Evolutionary conservation across 2,113 vertebrate genomes (phyloP).

Genomic region (Gorsachius goisagi): DNA sequence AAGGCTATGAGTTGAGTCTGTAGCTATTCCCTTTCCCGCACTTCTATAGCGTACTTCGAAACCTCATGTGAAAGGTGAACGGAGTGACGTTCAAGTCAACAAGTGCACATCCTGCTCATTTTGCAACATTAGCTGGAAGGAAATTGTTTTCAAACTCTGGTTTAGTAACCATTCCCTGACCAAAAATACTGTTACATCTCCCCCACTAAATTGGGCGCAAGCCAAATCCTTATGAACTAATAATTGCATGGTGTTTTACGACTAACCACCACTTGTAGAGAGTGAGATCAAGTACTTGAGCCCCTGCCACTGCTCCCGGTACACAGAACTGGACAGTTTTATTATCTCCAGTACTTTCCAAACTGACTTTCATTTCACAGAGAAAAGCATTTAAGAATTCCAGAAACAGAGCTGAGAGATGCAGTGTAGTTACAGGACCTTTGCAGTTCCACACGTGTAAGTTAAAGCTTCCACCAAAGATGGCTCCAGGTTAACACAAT

Average conservation of each 20-base stretch:
- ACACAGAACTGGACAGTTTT: not conserved
- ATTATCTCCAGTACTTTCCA: not conserved
- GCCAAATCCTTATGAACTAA: not conserved
- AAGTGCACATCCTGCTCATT: conserved; percentile 31
- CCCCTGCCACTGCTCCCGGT: not conserved
- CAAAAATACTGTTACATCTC: not conserved
- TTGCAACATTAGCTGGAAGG: conserved; percentile 14
- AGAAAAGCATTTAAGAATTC: not conserved
- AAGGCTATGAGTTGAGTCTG: not conserved
- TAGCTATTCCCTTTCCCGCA: not conserved
- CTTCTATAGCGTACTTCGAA: not conserved
- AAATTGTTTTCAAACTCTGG: not conserved
- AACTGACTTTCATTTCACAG: not conserved
- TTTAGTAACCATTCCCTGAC: not conserved
- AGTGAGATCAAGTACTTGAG: not conserved
- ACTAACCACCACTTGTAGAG: no score
- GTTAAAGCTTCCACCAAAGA: not conserved
- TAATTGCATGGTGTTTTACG: not conserved
- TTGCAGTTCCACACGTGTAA: not conserved
- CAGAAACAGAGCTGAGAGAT: not conserved
- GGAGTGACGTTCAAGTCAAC: not conserved
- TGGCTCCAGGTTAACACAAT: not conserved
- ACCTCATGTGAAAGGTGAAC: not conserved
- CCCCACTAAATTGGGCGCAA: not conserved
- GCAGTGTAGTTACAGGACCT: not conserved